Percentiles rank a stretch among this genome's conserved stretches.
Conservation (phyloP, 2,797 vertebrate species). For the Knipowitschia caucasica region DNA sequence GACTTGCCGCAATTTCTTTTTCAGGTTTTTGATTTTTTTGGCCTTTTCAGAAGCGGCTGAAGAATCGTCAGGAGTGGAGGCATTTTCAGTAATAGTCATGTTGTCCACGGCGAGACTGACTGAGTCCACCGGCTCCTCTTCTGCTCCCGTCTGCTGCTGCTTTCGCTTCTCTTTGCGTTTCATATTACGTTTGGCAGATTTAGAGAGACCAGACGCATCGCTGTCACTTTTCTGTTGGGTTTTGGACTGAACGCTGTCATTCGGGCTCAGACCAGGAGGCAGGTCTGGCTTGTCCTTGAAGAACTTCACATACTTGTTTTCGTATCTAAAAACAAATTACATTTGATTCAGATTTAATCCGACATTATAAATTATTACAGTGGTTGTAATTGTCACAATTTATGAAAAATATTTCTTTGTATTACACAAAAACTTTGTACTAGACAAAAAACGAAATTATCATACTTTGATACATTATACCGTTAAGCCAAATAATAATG, state of each 20-base stretch:
- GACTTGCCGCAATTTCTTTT: conserved; percentile 91
- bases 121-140: conserved; percentile 63
- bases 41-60: conserved; percentile 67
- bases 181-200: conserved; percentile 89
- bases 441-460: too few relatives aligned
- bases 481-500: too few relatives aligned
- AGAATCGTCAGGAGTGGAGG: conserved; percentile 19
- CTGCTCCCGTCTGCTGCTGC: conserved; percentile 77
- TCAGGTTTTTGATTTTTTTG: conserved; percentile 89
- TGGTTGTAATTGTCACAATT: background rate
- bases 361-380: background rate
- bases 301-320: conserved; percentile 97
- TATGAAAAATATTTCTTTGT: too few relatives aligned
- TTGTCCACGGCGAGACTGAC: conserved; percentile 76
- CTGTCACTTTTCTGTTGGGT: conserved; percentile 63
- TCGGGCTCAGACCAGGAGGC: conserved; percentile 83
- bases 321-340: conserved; percentile 72
- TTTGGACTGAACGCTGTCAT: conserved; percentile 33
- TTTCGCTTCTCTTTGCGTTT: conserved; percentile 93
- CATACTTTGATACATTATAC: too few relatives aligned
- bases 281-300: conserved; percentile 94
- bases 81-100: conserved; percentile 53
- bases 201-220: conserved; percentile 79
- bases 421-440: too few relatives aligned
- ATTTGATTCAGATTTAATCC: background rate